Conservation (phyloP, 2,797 vertebrate species). For the Sebastes taczanowskii region DNA sequence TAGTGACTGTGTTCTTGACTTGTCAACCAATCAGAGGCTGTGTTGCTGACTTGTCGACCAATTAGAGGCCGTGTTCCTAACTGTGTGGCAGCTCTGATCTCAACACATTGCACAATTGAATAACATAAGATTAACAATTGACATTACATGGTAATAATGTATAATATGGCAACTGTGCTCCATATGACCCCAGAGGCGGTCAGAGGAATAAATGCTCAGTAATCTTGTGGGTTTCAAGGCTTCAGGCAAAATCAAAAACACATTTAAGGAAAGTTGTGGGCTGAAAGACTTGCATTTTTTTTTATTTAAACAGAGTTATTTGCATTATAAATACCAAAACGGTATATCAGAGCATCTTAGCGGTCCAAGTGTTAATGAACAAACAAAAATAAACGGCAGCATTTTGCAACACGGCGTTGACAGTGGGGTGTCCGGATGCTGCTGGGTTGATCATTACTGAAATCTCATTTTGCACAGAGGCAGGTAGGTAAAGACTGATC, state of each 20-base stretch:
- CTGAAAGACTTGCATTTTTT: not conserved
- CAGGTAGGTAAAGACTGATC: not conserved
- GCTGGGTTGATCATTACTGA: not conserved
- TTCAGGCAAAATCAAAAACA: not conserved
- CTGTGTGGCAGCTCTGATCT: too few species aligned
- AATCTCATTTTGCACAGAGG: not conserved
- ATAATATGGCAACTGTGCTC: too few species aligned
- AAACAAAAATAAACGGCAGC: not conserved
- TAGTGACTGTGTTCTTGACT: too few species aligned
- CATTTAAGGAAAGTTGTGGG: not conserved
- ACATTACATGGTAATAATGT: too few species aligned
- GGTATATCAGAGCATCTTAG: not conserved
- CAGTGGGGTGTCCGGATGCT: not conserved
- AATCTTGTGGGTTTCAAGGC: not conserved
- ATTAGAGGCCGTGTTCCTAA: too few species aligned
- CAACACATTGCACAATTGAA: too few species aligned
- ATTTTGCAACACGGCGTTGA: not conserved
- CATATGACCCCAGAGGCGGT: too few species aligned
- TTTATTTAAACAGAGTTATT: not conserved
- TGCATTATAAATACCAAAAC: not conserved
- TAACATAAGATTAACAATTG: too few species aligned
- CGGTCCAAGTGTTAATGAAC: not conserved
- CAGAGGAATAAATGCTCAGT: too few species aligned
- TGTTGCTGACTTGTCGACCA: too few species aligned
- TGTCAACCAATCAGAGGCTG: rapidly evolving